Evolutionary conservation across 2,888 invertebrate genomes (phyloP), one percentile per base, ranked within the genome.

Genomic region (Drosophila merina): DNA sequence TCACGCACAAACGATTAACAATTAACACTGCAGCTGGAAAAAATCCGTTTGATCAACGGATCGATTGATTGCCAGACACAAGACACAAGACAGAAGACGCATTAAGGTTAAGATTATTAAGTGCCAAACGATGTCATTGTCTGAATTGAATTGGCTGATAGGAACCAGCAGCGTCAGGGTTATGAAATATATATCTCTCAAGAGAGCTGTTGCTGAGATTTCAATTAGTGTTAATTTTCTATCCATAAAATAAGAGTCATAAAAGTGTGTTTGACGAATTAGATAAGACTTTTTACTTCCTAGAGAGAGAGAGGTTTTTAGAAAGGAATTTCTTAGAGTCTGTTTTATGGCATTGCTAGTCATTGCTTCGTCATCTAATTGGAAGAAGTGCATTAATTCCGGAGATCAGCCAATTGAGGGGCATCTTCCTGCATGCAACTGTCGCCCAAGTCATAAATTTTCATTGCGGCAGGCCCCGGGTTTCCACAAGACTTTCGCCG

Each of bases 71-170:
- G 48, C 20, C 45, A 47, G 71, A 20, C 20, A 20, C 20, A 20
- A 20, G 20, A 20, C 20, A 20, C 20, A 20, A 20, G 20, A 20
- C 20, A 20, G 20, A 20, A 20, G 20, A 54, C 52, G 72, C 70
- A 73, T 85, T 71, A 73, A 86, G 82, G 82, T 72, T 69, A 75
- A 72, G 78, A 66, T 75, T 83, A 75, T 82, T 82, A 80, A 82
- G 68, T 67, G 82, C 63, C 76, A 75, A 83, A 73, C 80, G 82
- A 76, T 86, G 82, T 83, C 86, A 80, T 78, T 83, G 80, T 59
- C 84, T 76, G 14, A 58, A 14, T 12, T n/a, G 47, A 20, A 45
- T 45, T 48, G 9, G n/a, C 63, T 38, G 45, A 47, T 62, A 52
- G 52, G 14, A 38, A 28, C 40, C n/a, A 44, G 14, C 8, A 31